A percentile compares a stretch with the other conserved stretches of the same genome.
phyloP scores from a whole-genome alignment of 2,888 invertebrate species.

The Phlogophora meticulosa region DNA sequence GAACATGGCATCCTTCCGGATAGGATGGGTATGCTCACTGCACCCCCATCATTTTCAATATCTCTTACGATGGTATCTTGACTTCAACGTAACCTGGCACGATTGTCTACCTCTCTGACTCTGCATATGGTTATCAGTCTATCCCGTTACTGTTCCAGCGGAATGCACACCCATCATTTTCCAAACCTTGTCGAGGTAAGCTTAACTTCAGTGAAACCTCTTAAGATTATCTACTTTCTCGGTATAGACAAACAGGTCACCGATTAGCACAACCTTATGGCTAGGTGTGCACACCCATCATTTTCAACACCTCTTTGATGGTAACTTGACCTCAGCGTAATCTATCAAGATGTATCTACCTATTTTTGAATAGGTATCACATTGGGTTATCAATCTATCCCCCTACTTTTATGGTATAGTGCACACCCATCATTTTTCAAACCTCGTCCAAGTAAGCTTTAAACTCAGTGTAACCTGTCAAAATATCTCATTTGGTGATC shows the following conservation, averaged over 20 bases:
- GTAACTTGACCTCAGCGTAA: background rate
- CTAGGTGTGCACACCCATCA: constrained; percentile 19
- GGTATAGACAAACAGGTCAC: background rate
- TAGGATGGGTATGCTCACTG: too few relatives aligned
- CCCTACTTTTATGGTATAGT: too few relatives aligned
- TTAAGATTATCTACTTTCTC: background rate
- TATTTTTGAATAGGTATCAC: background rate
- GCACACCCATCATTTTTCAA: constrained; percentile 15
- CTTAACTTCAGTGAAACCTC: background rate
- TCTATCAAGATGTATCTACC: background rate
- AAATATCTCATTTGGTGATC: too few relatives aligned
- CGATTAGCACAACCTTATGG: background rate
- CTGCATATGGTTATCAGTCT: too few relatives aligned
- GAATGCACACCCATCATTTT: constrained; percentile 19
- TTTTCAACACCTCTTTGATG: background rate
- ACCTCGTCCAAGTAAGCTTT: constrained; percentile 1
- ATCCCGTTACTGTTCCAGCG: too few relatives aligned
- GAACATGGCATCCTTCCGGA: too few relatives aligned
- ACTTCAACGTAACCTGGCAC: too few relatives aligned
- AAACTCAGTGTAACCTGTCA: background rate
- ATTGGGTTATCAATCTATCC: too few relatives aligned
- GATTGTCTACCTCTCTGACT: too few relatives aligned
- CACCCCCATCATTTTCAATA: too few relatives aligned
- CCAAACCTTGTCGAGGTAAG: background rate
- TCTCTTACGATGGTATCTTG: too few relatives aligned